Conservation (phyloP, 2,797 vertebrate genomes). For the Malacoctenus gilli region DNA sequence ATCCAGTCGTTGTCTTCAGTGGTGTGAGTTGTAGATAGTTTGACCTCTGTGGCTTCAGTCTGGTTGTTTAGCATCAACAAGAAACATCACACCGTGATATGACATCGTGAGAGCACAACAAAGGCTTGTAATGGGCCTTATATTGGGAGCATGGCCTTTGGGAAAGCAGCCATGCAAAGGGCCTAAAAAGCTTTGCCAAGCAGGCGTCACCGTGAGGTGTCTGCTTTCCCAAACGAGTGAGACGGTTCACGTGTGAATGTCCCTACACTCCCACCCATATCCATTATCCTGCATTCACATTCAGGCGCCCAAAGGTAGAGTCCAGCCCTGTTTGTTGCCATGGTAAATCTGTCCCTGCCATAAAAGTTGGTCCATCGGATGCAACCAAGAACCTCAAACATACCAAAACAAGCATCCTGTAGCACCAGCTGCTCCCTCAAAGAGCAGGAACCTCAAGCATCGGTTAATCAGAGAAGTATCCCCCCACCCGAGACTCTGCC, state of each 20-base stretch:
- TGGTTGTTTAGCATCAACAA: neutral
- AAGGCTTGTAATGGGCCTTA: neutral
- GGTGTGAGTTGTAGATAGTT: neutral
- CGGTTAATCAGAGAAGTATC: conserved; percentile 28
- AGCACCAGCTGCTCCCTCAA: conserved; percentile 1
- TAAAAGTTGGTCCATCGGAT: too few relatives aligned
- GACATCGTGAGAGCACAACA: neutral
- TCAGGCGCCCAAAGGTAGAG: too few relatives aligned
- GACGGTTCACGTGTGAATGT: too few relatives aligned
- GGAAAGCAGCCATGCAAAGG: conserved; percentile 13
- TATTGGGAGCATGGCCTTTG: neutral
- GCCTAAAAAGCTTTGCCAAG: conserved; percentile 21
- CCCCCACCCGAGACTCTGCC: conserved; percentile 14
- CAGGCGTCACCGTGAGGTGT: conserved; percentile 45
- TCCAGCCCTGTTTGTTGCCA: too few relatives aligned
- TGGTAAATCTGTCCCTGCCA: too few relatives aligned
- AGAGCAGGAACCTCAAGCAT: conserved; percentile 12
- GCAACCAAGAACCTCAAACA: neutral
- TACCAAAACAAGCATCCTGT: neutral
- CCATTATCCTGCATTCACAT: conserved; percentile 16
- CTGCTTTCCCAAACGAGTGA: conserved; percentile 54
- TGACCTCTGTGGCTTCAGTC: neutral
- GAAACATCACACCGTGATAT: neutral
- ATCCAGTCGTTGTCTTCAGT: neutral
- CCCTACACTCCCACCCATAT: conserved; percentile 4